These are phyloP conservation scores for Eulimnadia texana DNA, from an alignment of 1,140 invertebrate genomes.

Conservation along the genomic window DNA sequence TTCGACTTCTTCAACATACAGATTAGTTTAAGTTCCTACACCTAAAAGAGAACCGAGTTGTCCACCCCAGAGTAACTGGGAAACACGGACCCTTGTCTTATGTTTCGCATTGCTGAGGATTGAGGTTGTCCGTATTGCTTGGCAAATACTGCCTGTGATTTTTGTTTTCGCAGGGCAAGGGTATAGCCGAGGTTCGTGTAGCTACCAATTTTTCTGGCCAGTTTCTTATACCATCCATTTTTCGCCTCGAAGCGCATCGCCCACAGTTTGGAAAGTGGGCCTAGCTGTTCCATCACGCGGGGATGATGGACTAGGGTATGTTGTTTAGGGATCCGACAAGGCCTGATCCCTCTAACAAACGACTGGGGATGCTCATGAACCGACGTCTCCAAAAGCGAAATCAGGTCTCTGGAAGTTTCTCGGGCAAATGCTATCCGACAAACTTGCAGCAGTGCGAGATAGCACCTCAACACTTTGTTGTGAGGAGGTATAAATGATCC, in stretches of 20 bases:
- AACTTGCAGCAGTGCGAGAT: conserved; percentile 3
- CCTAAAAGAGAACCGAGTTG: no score
- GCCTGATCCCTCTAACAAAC: not conserved
- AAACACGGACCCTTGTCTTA: no score
- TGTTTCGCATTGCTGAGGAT: no score
- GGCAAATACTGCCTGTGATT: not conserved
- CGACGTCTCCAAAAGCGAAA: conserved; percentile 9
- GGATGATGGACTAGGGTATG: conserved; percentile 13
- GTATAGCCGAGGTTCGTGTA: conserved; percentile 12
- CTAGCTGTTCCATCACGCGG: conserved; percentile 3
- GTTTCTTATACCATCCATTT: conserved; percentile 11
- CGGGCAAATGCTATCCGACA: conserved; percentile 9
- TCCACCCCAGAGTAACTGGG: no score
- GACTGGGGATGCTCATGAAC: not conserved
- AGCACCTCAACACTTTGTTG: conserved; percentile 1
- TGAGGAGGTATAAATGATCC: not conserved
- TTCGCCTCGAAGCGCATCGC: conserved; percentile 16
- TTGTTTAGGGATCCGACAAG: conserved; percentile 8
- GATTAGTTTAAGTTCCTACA: no score
- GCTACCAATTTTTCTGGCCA: conserved; percentile 4
- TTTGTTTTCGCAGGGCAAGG: conserved; percentile 5
- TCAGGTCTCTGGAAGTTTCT: not conserved
- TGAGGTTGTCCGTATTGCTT: no score
- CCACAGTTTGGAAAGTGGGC: conserved; percentile 10
- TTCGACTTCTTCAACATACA: no score